phyloP scores from a whole-genome alignment of 2,797 vertebrate genomes.

The Semotilus atromaculatus region DNA sequence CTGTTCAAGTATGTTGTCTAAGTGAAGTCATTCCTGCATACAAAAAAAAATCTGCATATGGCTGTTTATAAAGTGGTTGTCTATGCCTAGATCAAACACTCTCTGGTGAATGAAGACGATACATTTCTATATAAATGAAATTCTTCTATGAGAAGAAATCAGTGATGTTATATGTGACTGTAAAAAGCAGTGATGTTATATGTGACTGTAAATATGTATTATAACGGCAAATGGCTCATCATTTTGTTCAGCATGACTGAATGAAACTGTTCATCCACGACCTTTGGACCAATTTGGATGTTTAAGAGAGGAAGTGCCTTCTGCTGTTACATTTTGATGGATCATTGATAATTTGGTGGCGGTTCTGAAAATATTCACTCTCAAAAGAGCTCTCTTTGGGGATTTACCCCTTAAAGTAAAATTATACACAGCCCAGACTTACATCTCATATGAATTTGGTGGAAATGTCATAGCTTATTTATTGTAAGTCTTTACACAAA shows the following conservation, averaged over 20 bases:
- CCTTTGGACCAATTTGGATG: constrained; percentile 33
- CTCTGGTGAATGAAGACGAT: neutral
- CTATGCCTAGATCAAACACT: constrained; percentile 2
- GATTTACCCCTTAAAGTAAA: constrained; percentile 6
- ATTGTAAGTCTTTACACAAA: constrained; percentile 29
- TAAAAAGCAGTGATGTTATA: constrained; percentile 1
- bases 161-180: neutral
- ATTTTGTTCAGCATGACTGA: constrained; percentile 18
- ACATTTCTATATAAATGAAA: neutral
- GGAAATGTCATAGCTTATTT: constrained; percentile 22
- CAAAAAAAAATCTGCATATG: neutral
- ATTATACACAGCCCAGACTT: neutral
- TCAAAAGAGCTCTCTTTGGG: neutral
- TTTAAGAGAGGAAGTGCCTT: constrained; percentile 31
- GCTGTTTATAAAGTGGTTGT: neutral
- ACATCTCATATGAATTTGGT: neutral
- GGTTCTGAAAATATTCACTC: neutral
- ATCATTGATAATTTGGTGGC: neutral
- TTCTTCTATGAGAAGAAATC: neutral
- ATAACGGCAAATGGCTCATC: neutral
- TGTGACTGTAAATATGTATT: constrained; percentile 13
- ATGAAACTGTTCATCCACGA: constrained; percentile 14
- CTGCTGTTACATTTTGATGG: constrained; percentile 17
- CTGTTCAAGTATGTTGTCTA: neutral
- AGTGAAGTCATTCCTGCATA: neutral